Percentiles rank a stretch among this genome's conserved stretches.
These are phyloP conservation scores for Galago senegalensis DNA, from an alignment of 2,797 vertebrate species.

Conservation along the genomic window DNA sequence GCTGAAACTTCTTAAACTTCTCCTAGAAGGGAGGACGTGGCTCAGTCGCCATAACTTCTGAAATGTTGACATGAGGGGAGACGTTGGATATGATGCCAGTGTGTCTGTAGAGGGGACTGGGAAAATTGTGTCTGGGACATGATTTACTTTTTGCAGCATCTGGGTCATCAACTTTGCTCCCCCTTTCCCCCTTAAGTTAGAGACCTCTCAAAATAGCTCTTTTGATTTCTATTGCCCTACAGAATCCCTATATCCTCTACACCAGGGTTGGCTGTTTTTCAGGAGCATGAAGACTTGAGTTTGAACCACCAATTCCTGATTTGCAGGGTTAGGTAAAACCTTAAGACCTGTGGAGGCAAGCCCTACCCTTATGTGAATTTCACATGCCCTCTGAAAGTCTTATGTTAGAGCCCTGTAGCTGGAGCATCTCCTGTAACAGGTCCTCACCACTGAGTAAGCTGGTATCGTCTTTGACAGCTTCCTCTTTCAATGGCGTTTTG, in stretches of 20 bases:
- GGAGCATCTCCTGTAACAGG: not conserved
- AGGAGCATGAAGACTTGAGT: not conserved
- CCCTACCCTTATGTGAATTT: not conserved
- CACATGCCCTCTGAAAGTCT: not conserved
- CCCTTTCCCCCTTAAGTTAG: not conserved
- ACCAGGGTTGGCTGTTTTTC: fast-evolving
- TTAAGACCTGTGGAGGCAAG: not conserved
- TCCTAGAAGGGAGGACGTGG: not conserved
- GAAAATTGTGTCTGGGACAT: not conserved
- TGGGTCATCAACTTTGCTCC: not conserved
- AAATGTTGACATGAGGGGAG: not conserved
- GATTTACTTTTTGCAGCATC: not conserved
- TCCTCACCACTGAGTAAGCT: not conserved
- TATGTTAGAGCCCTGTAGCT: too few relatives aligned
- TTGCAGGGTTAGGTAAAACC: not conserved
- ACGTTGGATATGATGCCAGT: not conserved
- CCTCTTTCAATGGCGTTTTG: not conserved
- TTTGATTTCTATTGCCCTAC: not conserved
- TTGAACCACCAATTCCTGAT: not conserved
- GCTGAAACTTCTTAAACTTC: not conserved
- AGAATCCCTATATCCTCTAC: not conserved
- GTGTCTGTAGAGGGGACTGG: fast-evolving
- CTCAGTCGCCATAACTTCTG: not conserved
- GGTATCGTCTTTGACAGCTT: not conserved
- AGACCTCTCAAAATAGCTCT: not conserved